phyloP scores from a whole-genome alignment of 2,113 vertebrate genomes.

The Serilophus lunatus region DNA sequence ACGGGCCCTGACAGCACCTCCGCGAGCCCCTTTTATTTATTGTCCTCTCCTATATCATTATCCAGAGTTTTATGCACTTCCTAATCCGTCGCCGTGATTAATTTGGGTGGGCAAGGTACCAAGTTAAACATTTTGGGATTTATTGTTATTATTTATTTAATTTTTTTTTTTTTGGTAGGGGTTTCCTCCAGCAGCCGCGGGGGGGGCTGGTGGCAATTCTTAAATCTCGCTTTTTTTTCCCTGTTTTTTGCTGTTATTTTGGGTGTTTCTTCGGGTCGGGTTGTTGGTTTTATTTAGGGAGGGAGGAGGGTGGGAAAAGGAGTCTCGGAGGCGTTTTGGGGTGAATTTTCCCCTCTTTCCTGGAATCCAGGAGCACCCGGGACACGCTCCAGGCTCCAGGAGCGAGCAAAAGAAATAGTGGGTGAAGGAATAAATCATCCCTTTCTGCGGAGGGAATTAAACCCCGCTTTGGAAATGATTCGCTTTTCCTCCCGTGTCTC shows the following conservation, averaged over 20 bases:
- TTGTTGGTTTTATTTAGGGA: rapidly evolving
- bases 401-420: background rate
- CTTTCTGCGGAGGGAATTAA: background rate
- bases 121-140: constrained; percentile 68
- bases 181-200: background rate
- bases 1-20: constrained; percentile 52
- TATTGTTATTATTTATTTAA: background rate
- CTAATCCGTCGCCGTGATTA: constrained; percentile 77
- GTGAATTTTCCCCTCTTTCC: background rate
- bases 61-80: constrained; percentile 72
- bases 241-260: background rate
- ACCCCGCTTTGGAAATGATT: background rate
- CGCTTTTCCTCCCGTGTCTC: background rate
- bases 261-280: background rate
- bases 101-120: constrained; percentile 71
- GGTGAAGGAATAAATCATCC: background rate
- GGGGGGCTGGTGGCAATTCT: background rate
- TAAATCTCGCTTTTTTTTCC: background rate
- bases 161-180: background rate
- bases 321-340: background rate
- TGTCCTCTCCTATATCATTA: constrained; percentile 70
- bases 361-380: background rate
- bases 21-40: constrained; percentile 72
- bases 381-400: background rate
- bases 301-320: rapidly evolving